Evolutionary conservation across 2,797 vertebrate genomes (phyloP), one percentile per base, ranked within the genome.

Genomic region (Hoplostethus atlanticus): DNA sequence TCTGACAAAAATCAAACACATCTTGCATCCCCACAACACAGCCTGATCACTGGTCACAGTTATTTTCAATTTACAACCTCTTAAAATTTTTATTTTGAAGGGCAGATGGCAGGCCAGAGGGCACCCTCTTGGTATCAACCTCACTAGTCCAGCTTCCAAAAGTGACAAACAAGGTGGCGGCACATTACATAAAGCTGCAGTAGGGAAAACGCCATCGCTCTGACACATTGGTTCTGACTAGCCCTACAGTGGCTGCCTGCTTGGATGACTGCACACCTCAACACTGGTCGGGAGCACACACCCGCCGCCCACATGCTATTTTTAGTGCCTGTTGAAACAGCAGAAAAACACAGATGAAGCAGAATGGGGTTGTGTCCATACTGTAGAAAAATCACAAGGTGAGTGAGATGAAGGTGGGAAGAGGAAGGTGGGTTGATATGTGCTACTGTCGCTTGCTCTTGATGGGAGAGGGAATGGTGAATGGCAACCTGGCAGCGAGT

Each of bases 161-260:
- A 2, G 38, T 59, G 38, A 25, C 21, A 60, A 44, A 28, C 13
- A n/a, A 34, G 12, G 13, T 34, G n/a, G 16, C 9, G 16, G 46
- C 25, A 47, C 61, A 16, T 51, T 47, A 36, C 47, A 31, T 31
- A 38, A 40, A 64, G n/a, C 48, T 3, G 34, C 36, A n/a, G 56
- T 58, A 28, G 40, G 38, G 28, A 30, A 48, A 64, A 38, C 36
- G 16, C 7, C 31, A 36, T 16, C 47, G 17, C 16, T n/a, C 16
- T 64, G 46, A 51, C 47, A 64, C 61, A 64, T 51, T 51, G n/a
- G 61, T 51, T 52, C 47, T 64, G 61, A 64, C 61, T 64, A 58
- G 61, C 48, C 63, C 50, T 25, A 34, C 17, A 40, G 31, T 53
- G 36, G 31, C 50, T 64, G 17, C 36, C 50, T 64, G 47, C 15